Percentiles rank a stretch among this genome's conserved stretches.
Conservation (phyloP, 2,888 invertebrate species). For the Pyrochroa serraticornis region DNA sequence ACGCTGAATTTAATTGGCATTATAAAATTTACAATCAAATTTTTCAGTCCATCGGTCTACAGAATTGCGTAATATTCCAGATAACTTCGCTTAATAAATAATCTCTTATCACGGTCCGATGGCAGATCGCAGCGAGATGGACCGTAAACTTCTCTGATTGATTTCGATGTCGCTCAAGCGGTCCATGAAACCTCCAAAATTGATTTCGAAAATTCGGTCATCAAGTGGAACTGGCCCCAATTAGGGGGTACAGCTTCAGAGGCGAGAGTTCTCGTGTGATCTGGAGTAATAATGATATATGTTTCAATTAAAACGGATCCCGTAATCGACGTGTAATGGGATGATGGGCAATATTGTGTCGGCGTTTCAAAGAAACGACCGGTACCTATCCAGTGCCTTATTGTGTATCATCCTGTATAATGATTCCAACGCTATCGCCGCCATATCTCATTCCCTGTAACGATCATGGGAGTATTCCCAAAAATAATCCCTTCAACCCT, state of each 20-base stretch:
- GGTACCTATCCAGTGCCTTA: constrained; percentile 23
- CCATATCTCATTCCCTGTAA: constrained; percentile 14
- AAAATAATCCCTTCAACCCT: constrained; percentile 23
- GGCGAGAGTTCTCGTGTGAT: constrained; percentile 14
- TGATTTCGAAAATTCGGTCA: not conserved
- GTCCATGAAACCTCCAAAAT: too few species aligned
- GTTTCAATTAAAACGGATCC: constrained; percentile 31
- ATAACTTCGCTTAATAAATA: too few species aligned
- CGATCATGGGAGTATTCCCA: constrained; percentile 12
- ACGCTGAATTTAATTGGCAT: constrained; percentile 4
- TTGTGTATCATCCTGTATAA: constrained; percentile 34
- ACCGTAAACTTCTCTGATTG: too few species aligned
- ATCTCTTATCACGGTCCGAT: too few species aligned
- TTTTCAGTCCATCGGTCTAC: too few species aligned
- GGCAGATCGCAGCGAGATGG: too few species aligned
- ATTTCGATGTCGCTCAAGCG: too few species aligned
- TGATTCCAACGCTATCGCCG: constrained; percentile 20
- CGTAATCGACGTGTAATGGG: constrained; percentile 30
- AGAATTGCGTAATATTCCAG: too few species aligned
- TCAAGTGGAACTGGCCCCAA: constrained; percentile 1
- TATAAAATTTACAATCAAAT: too few species aligned
- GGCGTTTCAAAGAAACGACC: constrained; percentile 28
- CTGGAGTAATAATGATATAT: constrained; percentile 32
- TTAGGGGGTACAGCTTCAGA: not conserved
- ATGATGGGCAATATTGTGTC: constrained; percentile 31